phyloP scores from a whole-genome alignment of 2,888 invertebrate species.

The Clunio marinus region DNA sequence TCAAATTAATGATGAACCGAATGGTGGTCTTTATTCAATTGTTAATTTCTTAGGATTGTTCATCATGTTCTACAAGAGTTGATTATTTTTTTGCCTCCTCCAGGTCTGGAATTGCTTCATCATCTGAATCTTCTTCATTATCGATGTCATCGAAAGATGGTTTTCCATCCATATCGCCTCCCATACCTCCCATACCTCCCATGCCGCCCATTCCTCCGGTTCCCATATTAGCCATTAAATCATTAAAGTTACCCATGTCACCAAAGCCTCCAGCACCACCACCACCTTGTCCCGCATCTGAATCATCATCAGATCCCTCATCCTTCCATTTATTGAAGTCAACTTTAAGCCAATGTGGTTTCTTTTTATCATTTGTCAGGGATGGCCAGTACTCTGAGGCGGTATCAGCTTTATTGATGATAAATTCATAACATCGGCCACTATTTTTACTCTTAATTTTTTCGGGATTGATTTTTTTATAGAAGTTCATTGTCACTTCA shows the following conservation, averaged over 20 bases:
- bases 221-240: background rate
- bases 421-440: slow-evolving; percentile 70
- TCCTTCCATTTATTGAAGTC: slow-evolving; percentile 98
- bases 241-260: background rate
- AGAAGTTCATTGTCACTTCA: slow-evolving; percentile 83
- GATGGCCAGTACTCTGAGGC: slow-evolving; percentile 80
- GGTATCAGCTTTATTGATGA: slow-evolving; percentile 63
- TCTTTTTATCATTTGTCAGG: slow-evolving; percentile 79
- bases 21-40: background rate
- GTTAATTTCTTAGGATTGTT: background rate
- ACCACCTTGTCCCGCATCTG: slow-evolving; percentile 49
- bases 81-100: slow-evolving; percentile 24
- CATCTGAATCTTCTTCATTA: slow-evolving; percentile 68
- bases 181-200: slow-evolving; percentile 21
- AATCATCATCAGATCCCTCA: slow-evolving; percentile 85
- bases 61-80: background rate
- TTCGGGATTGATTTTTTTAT: slow-evolving; percentile 75
- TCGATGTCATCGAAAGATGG: slow-evolving; percentile 71
- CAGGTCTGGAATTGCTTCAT: slow-evolving; percentile 46
- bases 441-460: slow-evolving; percentile 68
- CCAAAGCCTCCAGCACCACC: slow-evolving; percentile 52
- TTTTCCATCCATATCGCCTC: slow-evolving; percentile 56
- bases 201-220: background rate
- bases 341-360: slow-evolving; percentile 93
- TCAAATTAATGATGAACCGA: background rate